These are phyloP conservation scores for Tenebrio molitor DNA, from an alignment of 1,140 invertebrate species.

Conservation along the genomic window DNA sequence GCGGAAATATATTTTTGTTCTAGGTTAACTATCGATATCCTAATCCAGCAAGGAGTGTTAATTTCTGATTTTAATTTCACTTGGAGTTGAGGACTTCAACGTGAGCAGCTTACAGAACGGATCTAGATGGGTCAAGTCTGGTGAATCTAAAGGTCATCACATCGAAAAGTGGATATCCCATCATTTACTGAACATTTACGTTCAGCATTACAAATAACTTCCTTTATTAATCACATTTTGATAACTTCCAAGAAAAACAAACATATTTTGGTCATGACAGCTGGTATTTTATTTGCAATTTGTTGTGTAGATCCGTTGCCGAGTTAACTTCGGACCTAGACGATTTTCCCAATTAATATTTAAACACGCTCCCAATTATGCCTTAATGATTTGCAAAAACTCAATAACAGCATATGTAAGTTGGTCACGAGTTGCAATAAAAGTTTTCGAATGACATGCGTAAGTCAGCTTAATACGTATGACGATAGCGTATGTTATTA, in stretches of 20 bases:
- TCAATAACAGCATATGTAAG: neutral
- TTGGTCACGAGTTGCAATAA: neutral
- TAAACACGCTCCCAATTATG: too few species aligned
- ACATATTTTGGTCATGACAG: too few species aligned
- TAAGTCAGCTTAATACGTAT: neutral
- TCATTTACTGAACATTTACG: neutral
- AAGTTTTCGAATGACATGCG: conserved; percentile 8
- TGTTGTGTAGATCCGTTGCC: too few species aligned
- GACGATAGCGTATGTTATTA: too few species aligned
- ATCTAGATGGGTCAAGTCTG: conserved; percentile 12
- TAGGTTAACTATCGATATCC: neutral
- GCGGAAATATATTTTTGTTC: neutral
- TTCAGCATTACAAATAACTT: neutral
- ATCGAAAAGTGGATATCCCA: neutral
- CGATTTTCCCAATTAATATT: too few species aligned
- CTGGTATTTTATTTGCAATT: too few species aligned
- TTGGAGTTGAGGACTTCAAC: neutral
- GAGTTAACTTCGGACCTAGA: too few species aligned
- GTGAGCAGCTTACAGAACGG: neutral
- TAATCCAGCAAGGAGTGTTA: too few species aligned
- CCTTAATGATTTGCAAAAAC: too few species aligned
- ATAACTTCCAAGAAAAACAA: too few species aligned
- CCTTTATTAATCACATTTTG: neutral
- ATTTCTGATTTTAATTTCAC: too few species aligned
- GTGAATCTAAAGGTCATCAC: neutral